Evolutionary conservation across 92 coral and sea anemone genomes (phyloP).

Genomic region (Hydrozoanthus gracilis): DNA sequence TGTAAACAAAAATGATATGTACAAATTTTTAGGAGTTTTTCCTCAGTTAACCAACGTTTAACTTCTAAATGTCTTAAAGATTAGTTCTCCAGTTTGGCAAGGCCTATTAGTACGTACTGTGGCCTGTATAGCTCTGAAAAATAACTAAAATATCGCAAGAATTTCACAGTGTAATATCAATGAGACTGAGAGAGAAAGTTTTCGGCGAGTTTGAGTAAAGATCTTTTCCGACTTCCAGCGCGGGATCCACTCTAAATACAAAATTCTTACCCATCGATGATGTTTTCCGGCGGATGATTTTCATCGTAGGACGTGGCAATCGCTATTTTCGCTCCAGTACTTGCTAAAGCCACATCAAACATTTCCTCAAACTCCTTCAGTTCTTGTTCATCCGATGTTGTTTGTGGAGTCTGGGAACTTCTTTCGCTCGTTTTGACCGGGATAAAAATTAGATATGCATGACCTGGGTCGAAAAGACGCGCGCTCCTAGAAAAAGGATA

Average conservation of each 20-base stretch:
- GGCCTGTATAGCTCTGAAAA: too few species aligned
- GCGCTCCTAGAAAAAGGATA: not conserved
- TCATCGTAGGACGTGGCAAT: conserved; percentile 86
- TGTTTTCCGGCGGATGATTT: conserved; percentile 93
- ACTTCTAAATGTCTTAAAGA: too few species aligned
- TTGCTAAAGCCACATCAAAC: conserved; percentile 91
- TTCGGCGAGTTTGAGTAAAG: not conserved
- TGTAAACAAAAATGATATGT: not conserved
- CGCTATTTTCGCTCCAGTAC: conserved; percentile 89
- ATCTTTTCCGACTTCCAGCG: not conserved
- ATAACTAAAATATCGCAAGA: too few species aligned
- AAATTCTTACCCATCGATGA: conserved; percentile 88
- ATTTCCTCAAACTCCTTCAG: conserved; percentile 35
- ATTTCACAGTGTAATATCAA: too few species aligned
- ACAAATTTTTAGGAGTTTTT: not conserved
- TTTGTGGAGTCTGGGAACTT: not conserved
- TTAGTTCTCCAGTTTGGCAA: too few species aligned
- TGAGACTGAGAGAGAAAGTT: too few species aligned
- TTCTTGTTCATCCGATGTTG: not conserved
- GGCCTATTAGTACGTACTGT: too few species aligned
- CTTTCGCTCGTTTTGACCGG: not conserved
- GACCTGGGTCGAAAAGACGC: not conserved
- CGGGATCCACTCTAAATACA: not conserved
- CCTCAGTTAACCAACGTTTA: too few species aligned
- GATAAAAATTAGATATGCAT: not conserved